Evolutionary conservation across 1,140 invertebrate genomes (phyloP), one percentile per base, ranked within the genome.

Genomic region (Helicorthomorpha holstii): DNA sequence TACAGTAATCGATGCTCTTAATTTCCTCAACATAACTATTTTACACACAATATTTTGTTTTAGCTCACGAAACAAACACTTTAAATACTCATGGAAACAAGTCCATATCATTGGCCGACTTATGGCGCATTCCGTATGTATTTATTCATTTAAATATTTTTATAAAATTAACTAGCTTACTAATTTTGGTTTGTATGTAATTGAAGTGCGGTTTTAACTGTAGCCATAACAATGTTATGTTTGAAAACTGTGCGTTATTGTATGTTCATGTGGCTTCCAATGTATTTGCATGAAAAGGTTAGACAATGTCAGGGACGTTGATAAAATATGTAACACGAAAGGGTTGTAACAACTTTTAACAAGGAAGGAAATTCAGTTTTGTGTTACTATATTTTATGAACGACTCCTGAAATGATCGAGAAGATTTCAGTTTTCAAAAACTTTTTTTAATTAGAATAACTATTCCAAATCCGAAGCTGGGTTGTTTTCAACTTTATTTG

Each of bases 201-300:
- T 19, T 12, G 19, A 51, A 68, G 65, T 26, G 64, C 67, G 58
- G 63, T 75, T 22, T 58, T 66, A n/a, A 72, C 75, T 56, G 62
- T 73, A 22, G 65, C 73, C 16, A 47, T 71, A 23, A 64, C 67
- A 23, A 66, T 75, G 47, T 67, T 75, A 51, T 73, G 69, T 56
- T 58, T 74, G 1, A 75, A 75, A 59, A 59, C 72, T 29, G 72
- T 74, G 2, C 66, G 73, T 19, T 75, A 75, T 58, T 66, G 66
- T 53, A 70, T 75, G 63, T 72, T 71, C 58, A 71, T 74, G 64
- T 75, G 72, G 73, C 58, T 75, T 26, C 73, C 72, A 1, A 63
- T 74, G 61, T 75, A 69, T 58, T 57, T 75, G 1, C 57, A 67
- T 23, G 64, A 73, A 50, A 63, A 64, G 46, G 44, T 46, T 7